phyloP scores from a whole-genome alignment of 1,140 invertebrate species.

The Aphaenogaster rudis region DNA sequence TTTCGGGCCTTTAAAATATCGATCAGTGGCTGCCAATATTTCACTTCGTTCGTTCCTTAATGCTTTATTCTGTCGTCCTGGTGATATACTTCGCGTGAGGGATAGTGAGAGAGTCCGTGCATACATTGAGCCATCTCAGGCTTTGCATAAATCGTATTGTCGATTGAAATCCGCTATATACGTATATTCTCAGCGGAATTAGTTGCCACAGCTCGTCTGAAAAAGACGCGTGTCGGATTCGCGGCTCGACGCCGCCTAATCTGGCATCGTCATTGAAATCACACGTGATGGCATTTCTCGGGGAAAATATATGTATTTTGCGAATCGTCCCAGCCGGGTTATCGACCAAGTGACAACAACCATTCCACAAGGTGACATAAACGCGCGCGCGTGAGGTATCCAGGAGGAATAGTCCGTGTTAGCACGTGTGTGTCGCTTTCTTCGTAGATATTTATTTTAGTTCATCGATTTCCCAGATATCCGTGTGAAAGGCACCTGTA shows the following conservation, averaged over 20 bases:
- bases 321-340: constrained; percentile 38
- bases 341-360: constrained; percentile 48
- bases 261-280: not conserved
- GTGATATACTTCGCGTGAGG: constrained; percentile 5
- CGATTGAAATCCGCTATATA: constrained; percentile 13
- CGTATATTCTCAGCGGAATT: not conserved
- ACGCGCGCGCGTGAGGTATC: not conserved
- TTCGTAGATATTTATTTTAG: constrained; percentile 76
- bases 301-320: constrained; percentile 11
- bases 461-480: constrained; percentile 73
- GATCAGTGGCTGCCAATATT: constrained; percentile 34
- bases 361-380: constrained; percentile 34
- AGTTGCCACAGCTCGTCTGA: not conserved
- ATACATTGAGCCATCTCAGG: constrained; percentile 23
- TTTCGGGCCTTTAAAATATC: constrained; percentile 38
- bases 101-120: not conserved
- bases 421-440: constrained; percentile 52
- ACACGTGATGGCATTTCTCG: not conserved
- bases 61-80: not conserved
- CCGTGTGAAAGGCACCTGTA: constrained; percentile 64
- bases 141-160: constrained; percentile 25
- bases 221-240: not conserved
- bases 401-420: constrained; percentile 18
- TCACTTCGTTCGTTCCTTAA: constrained; percentile 10
- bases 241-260: not conserved